Base-by-base conservation (phyloP, 2,113 vertebrate genomes). In the Seriola quinqueradiata region DNA sequence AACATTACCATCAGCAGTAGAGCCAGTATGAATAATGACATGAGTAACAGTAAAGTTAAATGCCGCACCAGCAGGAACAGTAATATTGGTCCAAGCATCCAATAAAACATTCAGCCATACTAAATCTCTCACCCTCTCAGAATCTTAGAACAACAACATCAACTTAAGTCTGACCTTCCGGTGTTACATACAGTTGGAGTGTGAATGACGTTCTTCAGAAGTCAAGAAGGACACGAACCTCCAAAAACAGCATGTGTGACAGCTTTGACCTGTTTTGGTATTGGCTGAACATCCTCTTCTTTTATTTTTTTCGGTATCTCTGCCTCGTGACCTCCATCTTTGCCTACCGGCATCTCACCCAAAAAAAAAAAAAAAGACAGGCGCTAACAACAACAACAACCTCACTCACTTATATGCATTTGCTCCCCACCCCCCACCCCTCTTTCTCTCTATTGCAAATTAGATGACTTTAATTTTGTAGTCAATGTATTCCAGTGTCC, bases 381-480 rank as follows among this genome's bases (percentile, higher is more conserved):
- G 48, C 60, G 66, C 52, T 17, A 71, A 38, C 64, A 86, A 61
- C 36, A 55, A 25, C 40, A 42, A 42, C 40, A 42, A 42, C 40
- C 40, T 10, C 36, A 13, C 70, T 79, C 67, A 64, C 73, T 77
- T 36, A 59, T 21, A 14, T 59, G 57, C 6, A 17, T 25, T 72
- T 34, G 44, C 42, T 58, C 64, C n/a, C n/a, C 36, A 25, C 50
- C 16, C 8, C 12, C 10, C 25, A 28, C 36, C 40, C 50, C 21
- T 11, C 12, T 59, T 21, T 32, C 55, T 40, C 42, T 19, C 55
- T 50, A n/a, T 73, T 57, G 48, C 72, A 74, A 64, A 80, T 79
- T 28, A 68, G 16, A 82, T 65, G 6, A 73, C 40, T 85, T 84
- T 84, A 10, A 79, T 87, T 70, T 67, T 25, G 42, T 34, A 55